Conservation (phyloP, 2,888 invertebrate species). For the Synergus umbraculus region DNA sequence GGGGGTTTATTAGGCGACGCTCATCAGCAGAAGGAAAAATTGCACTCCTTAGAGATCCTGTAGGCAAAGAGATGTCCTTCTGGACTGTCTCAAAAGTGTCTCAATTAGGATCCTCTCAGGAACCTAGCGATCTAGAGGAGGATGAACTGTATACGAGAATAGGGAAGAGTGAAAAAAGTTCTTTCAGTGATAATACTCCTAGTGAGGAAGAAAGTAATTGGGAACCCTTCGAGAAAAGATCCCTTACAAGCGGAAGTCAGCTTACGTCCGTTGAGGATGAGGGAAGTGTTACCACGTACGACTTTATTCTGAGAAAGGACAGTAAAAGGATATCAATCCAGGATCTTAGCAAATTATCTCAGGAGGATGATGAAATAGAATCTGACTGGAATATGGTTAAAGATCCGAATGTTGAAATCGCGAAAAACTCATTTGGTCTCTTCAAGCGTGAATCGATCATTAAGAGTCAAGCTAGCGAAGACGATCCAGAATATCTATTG, state of each 20-base stretch:
- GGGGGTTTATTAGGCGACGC: constrained; percentile 65
- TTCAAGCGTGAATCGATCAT: constrained; percentile 74
- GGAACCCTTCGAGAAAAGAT: constrained; percentile 57
- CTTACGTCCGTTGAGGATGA: constrained; percentile 67
- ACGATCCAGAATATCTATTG: constrained; percentile 73
- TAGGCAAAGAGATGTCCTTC: constrained; percentile 70
- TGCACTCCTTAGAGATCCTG: constrained; percentile 69
- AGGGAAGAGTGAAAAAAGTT: constrained; percentile 57
- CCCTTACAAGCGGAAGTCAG: constrained; percentile 64
- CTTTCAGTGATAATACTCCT: constrained; percentile 57
- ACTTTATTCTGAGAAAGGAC: constrained; percentile 66
- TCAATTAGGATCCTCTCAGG: constrained; percentile 69
- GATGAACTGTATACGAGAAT: constrained; percentile 54
- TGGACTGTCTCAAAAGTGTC: constrained; percentile 72
- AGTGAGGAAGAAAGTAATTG: constrained; percentile 62
- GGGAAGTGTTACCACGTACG: constrained; percentile 60
- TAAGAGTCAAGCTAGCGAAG: constrained; percentile 75
- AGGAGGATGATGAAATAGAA: constrained; percentile 59
- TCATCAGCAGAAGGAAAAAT: constrained; percentile 75
- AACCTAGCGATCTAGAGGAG: constrained; percentile 70
- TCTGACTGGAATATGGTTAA: constrained; percentile 56
- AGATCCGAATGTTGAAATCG: constrained; percentile 51
- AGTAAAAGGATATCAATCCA: constrained; percentile 69
- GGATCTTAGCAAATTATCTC: constrained; percentile 68
- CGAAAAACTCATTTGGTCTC: constrained; percentile 63